phyloP scores from a whole-genome alignment of 2,113 vertebrate species.

The Neolamprologus falcicula region DNA sequence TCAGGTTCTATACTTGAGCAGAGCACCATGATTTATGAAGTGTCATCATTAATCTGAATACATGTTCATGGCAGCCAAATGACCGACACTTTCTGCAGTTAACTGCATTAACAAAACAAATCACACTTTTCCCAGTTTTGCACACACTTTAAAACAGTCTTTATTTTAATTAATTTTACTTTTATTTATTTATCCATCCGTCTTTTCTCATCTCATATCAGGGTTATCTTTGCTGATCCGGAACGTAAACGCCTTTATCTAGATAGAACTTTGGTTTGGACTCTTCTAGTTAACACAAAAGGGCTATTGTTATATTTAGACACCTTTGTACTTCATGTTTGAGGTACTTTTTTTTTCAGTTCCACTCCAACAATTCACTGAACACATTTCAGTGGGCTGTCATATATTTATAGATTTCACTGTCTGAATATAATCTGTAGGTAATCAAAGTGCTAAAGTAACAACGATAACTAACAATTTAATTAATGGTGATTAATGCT shows the following conservation, averaged over 20 bases:
- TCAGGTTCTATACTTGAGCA: background rate
- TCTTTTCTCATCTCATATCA: background rate
- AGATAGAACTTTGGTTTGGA: background rate
- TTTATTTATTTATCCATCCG: background rate
- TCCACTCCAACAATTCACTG: background rate
- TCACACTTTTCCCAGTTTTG: background rate
- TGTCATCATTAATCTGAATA: background rate
- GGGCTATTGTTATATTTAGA: background rate
- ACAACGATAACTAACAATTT: background rate
- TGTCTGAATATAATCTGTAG: background rate
- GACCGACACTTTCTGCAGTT: background rate
- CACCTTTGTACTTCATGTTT: background rate
- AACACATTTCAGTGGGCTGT: background rate
- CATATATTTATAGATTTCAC: background rate
- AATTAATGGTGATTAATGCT: background rate
- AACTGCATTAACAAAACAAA: background rate
- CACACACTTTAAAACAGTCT: background rate
- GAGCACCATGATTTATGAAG: background rate
- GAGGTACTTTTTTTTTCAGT: background rate
- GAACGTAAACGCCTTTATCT: background rate
- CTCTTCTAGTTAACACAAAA: background rate
- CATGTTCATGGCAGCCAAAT: background rate
- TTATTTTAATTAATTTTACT: background rate
- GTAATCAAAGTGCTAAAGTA: background rate
- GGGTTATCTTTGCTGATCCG: background rate